Evolutionary conservation across 2,888 invertebrate genomes (phyloP), one percentile per base, ranked within the genome.

Genomic region (Ennomos fuscantarius): DNA sequence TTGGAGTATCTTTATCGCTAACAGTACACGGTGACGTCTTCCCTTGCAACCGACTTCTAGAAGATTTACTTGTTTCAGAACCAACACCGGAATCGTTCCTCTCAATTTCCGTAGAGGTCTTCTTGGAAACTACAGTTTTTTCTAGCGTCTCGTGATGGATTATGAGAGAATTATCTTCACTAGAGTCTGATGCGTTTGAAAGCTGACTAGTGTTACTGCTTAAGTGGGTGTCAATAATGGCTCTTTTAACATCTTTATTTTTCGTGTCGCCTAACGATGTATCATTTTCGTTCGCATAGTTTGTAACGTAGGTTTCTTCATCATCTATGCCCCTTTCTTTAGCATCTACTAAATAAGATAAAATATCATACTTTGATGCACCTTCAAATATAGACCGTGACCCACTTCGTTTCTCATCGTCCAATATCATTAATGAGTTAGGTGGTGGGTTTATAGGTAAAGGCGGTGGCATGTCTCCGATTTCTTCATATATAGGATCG

Each of bases 11-110:
- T 87, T 89, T 94, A 80, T 87, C 93, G 63, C 77, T 88, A 62
- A 88, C 84, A 51, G 86, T 90, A 64, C 83, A 92, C 43, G 89
- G 90, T 63, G 86, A 87, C 70, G 86, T 91, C 86, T 93, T 93
- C 65, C 85, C 94, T 87, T 95, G 94, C 69, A 95, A 93, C 81
- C 95, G 93, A 81, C 96, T 96, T 72, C 97, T 93, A 54, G 96
- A 96, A 55, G 96, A 95, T 82, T 97, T 97, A 81, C 97, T 97
- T 8, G 97, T 97, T 84, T 98, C 98, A 3, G 97, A 97, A 46
- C 98, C 98, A 1, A 98, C 97, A 1, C 98, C 98, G 12, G 97
- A 98, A 83, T 97, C 98, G 76, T 97, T 98, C 66, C 98, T 93
- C 89, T 98, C 98, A 68, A 98, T 96, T 82, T 97, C 97, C 2